Percentiles rank a stretch among this genome's conserved stretches.
Conservation (phyloP, 2,797 vertebrate genomes). For the Clarias laeviceps region DNA sequence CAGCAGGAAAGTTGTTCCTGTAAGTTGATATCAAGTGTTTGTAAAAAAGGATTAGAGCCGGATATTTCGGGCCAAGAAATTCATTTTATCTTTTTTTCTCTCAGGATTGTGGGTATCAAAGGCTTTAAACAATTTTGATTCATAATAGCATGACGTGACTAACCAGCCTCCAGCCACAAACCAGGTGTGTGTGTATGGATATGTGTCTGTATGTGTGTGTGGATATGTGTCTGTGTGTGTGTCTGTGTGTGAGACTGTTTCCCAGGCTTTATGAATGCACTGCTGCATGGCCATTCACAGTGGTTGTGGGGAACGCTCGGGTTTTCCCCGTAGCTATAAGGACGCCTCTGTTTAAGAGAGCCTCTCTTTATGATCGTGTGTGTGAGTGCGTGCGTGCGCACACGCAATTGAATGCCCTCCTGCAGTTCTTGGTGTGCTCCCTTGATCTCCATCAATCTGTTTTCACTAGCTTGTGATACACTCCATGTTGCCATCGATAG, state of each 20-base stretch:
- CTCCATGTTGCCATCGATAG: neutral
- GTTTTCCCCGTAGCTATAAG: constrained; percentile 31
- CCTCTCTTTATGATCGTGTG: constrained; percentile 30
- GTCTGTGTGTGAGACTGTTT: constrained; percentile 8
- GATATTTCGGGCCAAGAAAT: constrained; percentile 11
- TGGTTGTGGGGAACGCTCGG: constrained; percentile 29
- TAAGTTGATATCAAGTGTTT: constrained; percentile 5
- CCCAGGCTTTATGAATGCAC: constrained; percentile 51
- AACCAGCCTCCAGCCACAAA: constrained; percentile 36
- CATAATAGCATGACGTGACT: constrained; percentile 8
- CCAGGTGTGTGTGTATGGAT: constrained; percentile 43
- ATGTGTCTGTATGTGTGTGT: constrained; percentile 5
- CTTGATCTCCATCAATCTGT: neutral
- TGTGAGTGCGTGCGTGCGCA: constrained; percentile 11
- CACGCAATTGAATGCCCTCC: neutral
- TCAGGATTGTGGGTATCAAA: constrained; percentile 17
- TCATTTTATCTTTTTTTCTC: neutral
- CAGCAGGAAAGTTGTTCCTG: neutral
- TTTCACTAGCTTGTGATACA: neutral
- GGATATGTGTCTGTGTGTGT: constrained; percentile 34
- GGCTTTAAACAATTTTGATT: constrained; percentile 41
- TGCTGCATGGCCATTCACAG: constrained; percentile 33
- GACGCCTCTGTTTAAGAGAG: constrained; percentile 36
- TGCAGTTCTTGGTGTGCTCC: constrained; percentile 6
- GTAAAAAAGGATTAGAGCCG: neutral